Evolutionary conservation across 2,797 vertebrate genomes (phyloP).

Genomic region (Brachyalestes nurse): DNA sequence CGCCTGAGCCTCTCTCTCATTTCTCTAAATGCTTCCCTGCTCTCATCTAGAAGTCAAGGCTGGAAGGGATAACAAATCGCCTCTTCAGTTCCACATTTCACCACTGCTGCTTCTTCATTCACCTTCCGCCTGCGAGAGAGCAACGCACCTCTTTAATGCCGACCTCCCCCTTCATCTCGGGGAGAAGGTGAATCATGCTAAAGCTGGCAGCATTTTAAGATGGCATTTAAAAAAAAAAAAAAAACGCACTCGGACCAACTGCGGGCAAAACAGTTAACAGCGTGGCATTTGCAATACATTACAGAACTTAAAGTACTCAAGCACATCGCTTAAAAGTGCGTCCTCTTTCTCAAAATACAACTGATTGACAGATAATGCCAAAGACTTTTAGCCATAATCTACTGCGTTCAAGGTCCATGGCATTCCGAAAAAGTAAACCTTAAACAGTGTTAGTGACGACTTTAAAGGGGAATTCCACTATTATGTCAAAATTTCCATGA

Average conservation of each 20-base stretch:
- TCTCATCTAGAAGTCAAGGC: slow-evolving; percentile 49
- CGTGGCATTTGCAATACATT: slow-evolving; percentile 78
- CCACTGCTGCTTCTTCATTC: slow-evolving; percentile 49
- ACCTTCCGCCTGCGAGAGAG: slow-evolving; percentile 28
- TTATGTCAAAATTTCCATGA: too few species aligned
- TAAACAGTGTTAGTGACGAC: neutral
- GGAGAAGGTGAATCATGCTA: slow-evolving; percentile 64
- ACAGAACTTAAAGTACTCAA: slow-evolving; percentile 74
- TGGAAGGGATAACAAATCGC: slow-evolving; percentile 59
- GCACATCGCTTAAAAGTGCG: slow-evolving; percentile 76
- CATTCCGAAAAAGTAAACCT: neutral
- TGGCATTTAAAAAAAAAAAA: slow-evolving; percentile 75
- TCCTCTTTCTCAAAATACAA: slow-evolving; percentile 75
- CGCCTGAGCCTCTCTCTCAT: slow-evolving; percentile 21
- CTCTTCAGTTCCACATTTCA: slow-evolving; percentile 49
- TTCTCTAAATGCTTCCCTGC: slow-evolving; percentile 35
- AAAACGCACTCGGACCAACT: slow-evolving; percentile 49
- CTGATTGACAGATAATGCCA: slow-evolving; percentile 57
- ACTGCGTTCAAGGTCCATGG: neutral
- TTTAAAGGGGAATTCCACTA: neutral
- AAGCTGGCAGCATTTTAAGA: slow-evolving; percentile 73
- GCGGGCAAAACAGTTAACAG: slow-evolving; percentile 56
- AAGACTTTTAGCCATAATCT: slow-evolving; percentile 9
- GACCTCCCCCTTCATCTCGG: slow-evolving; percentile 63
- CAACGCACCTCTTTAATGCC: slow-evolving; percentile 48